A percentile compares a stretch with the other conserved stretches of the same genome.
phyloP scores from a whole-genome alignment of 2,797 vertebrate species.

The Sphenodon punctatus region DNA sequence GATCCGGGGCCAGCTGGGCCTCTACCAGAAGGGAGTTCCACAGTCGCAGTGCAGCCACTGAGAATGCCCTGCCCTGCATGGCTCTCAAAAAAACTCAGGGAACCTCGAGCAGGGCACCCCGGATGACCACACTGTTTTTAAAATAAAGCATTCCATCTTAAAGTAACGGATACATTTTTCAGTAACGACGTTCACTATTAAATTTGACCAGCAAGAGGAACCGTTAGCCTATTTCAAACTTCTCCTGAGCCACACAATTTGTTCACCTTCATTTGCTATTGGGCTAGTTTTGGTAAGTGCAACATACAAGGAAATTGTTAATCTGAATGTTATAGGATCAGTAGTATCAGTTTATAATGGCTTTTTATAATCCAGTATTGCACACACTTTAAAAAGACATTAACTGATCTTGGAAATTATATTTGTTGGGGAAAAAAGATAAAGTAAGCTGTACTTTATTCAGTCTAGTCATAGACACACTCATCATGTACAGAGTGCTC shows the following conservation, averaged over 20 bases:
- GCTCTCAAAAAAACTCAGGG: too few species aligned
- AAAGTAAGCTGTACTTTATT: rapidly evolving
- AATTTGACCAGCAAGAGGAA: not conserved
- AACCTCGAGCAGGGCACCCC: too few species aligned
- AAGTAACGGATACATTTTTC: too few species aligned
- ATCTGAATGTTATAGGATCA: not conserved
- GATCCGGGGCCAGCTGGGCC: too few species aligned
- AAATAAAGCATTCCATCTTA: too few species aligned
- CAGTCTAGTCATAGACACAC: too few species aligned
- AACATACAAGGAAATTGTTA: not conserved
- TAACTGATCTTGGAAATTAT: not conserved
- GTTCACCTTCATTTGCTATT: not conserved
- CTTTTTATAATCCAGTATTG: not conserved
- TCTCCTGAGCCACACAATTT: not conserved
- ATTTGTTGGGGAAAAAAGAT: not conserved
- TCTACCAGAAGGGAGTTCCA: too few species aligned
- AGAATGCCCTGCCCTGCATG: too few species aligned
- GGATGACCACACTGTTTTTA: too few species aligned
- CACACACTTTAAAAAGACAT: not conserved
- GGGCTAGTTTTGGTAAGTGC: not conserved
- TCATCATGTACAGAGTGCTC: too few species aligned
- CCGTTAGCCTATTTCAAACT: not conserved
- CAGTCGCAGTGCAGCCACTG: too few species aligned
- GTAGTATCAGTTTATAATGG: not conserved
- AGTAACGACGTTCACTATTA: not conserved